Evolutionary conservation across 2,113 vertebrate genomes (phyloP).

Genomic region (Piaya cayana): DNA sequence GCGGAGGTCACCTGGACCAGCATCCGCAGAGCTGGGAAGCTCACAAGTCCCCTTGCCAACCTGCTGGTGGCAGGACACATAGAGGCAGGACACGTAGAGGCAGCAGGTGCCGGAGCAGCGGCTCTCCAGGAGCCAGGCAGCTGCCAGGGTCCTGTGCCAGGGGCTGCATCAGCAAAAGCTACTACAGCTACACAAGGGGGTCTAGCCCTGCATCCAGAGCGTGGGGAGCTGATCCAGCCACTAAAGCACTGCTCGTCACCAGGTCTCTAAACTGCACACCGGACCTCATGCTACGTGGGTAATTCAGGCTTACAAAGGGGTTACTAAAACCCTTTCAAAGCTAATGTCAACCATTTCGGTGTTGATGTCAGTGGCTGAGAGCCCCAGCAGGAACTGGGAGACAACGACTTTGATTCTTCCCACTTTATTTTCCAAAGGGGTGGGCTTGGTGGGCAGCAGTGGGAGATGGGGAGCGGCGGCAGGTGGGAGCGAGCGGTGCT

Average conservation of each 20-base stretch:
- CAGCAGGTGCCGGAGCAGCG: neutral
- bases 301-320: constrained; percentile 7
- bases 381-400: neutral
- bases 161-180: neutral
- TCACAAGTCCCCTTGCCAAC: neutral
- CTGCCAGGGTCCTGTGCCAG: neutral
- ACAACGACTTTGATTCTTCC: constrained; percentile 31
- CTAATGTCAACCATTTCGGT: constrained; percentile 7
- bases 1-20: neutral
- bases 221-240: neutral
- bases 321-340: constrained; percentile 62
- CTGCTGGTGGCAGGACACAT: neutral
- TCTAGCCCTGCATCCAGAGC: neutral
- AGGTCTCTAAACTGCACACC: neutral
- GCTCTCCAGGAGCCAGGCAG: neutral
- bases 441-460: neutral
- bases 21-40: neutral
- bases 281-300: neutral
- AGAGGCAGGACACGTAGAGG: neutral
- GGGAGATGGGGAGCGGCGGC: accelerated
- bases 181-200: neutral
- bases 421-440: neutral
- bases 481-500: neutral
- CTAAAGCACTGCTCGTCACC: neutral
- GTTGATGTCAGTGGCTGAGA: constrained; percentile 53